Base-by-base conservation (phyloP, 2,888 invertebrate species). In the Ectemnius cavifrons region DNA sequence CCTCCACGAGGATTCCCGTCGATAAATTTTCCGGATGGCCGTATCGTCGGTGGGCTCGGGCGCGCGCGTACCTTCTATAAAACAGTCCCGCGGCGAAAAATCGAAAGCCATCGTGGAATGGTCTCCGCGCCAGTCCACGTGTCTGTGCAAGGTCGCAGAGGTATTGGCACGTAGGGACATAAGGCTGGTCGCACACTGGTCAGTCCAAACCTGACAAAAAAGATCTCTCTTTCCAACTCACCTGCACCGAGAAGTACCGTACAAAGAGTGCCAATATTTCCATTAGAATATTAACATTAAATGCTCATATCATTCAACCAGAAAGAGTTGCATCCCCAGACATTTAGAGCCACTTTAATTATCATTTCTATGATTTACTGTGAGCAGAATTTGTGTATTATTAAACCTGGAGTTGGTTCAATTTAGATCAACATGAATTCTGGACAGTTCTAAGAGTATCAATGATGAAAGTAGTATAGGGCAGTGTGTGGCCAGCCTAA, bases 21-120 rank as follows among this genome's bases (percentile, higher is more conserved):
- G 52, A 52, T 52, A 52, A 52, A 52, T 52, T 52, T 52, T 13
- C 52, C 52, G 52, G 52, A 52, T 52, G 52, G 52, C 52, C 52
- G 52, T 52, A 52, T 14, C 52, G 16, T 47, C 47, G 47, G 47
- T 23, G 18, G 5, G 63, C 16, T 16, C 52, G 27, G 4, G n/a
- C 18, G 11, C 4, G 52, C 23, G 66, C 49, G 46, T 28, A 52
- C 27, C 52, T 49, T 62, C 56, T 47, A 45, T 23, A 62, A 63
- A 73, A 28, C 59, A 68, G 57, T 59, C 61, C 67, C 18, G 27
- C 64, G 61, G 27, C 57, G 70, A 64, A 82, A 80, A 84, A 86
- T 86, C 84, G 87, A 85, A 84, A 84, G 80, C 79, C 84, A 83
- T 75, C 80, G 62, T 58, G 67, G 63, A 69, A 67, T 72, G 64